phyloP scores from a whole-genome alignment of 2,113 vertebrate species.

The Blennius ocellaris region DNA sequence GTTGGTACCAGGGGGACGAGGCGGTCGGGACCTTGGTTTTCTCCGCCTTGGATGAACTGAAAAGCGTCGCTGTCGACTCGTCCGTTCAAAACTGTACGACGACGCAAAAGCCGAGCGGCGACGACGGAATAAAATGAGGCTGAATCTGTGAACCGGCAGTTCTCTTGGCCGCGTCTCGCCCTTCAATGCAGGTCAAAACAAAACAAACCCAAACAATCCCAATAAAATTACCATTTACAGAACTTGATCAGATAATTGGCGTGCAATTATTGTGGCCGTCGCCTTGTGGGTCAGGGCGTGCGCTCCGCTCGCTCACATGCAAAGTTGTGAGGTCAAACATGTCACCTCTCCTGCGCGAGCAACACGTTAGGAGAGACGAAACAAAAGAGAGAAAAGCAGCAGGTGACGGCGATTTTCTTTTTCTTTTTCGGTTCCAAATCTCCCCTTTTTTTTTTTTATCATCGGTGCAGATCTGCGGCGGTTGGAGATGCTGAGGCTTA shows the following conservation, averaged over 20 bases:
- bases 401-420: slow-evolving; percentile 45
- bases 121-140: too few relatives aligned
- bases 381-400: slow-evolving; percentile 42
- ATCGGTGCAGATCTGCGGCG: slow-evolving; percentile 56
- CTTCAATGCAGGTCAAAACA: too few relatives aligned
- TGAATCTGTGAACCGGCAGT: too few relatives aligned
- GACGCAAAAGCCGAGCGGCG: too few relatives aligned
- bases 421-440: too few relatives aligned
- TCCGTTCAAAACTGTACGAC: too few relatives aligned
- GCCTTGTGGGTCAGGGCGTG: slow-evolving; percentile 9
- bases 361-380: background rate
- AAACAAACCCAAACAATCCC: too few relatives aligned
- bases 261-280: background rate
- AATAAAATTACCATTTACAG: background rate
- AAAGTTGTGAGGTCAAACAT: slow-evolving; percentile 48
- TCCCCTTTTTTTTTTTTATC: slow-evolving; percentile 28
- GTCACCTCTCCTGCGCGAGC: slow-evolving; percentile 26
- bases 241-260: slow-evolving; percentile 12
- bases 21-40: too few relatives aligned
- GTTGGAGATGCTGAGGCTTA: slow-evolving; percentile 67
- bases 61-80: too few relatives aligned
- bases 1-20: too few relatives aligned
- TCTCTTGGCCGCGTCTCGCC: too few relatives aligned
- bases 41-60: too few relatives aligned
- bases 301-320: background rate